These are phyloP conservation scores for Salarias fasciatus DNA, from an alignment of 2,797 vertebrate species.

Conservation along the genomic window DNA sequence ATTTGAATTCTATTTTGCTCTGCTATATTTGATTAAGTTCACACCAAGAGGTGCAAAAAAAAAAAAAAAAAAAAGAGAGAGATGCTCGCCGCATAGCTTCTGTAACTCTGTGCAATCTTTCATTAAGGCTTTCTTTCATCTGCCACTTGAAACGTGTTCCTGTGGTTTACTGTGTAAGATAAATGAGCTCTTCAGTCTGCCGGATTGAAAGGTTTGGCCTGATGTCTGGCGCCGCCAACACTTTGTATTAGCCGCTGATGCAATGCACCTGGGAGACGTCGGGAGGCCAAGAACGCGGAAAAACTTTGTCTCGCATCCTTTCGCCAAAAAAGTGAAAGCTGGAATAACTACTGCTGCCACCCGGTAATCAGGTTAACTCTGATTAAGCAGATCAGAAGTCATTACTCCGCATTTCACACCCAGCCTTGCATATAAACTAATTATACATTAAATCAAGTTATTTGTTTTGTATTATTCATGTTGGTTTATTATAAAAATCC, in stretches of 20 bases:
- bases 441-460: no score
- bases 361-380: no score
- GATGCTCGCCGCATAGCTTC: background rate
- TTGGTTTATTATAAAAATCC: no score
- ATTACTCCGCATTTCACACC: no score
- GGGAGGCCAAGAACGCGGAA: background rate
- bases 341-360: no score
- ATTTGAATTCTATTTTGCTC: slow-evolving; percentile 32
- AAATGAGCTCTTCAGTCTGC: slow-evolving; percentile 8
- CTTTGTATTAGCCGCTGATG: slow-evolving; percentile 2
- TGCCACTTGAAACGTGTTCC: slow-evolving; percentile 12
- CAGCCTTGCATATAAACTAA: no score
- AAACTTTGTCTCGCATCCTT: no score
- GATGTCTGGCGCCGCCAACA: background rate
- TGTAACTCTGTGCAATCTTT: slow-evolving; percentile 30
- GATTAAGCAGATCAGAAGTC: no score
- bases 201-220: slow-evolving; percentile 2
- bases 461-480: no score
- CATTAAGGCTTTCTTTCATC: slow-evolving; percentile 29
- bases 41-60: slow-evolving; percentile 1
- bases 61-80: no score
- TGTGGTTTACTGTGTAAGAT: slow-evolving; percentile 10
- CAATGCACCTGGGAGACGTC: slow-evolving; percentile 2
- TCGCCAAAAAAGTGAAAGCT: no score
- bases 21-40: slow-evolving; percentile 15